Evolutionary conservation across 2,113 vertebrate species (phyloP).

Genomic region (Tragelaphus imberbis): DNA sequence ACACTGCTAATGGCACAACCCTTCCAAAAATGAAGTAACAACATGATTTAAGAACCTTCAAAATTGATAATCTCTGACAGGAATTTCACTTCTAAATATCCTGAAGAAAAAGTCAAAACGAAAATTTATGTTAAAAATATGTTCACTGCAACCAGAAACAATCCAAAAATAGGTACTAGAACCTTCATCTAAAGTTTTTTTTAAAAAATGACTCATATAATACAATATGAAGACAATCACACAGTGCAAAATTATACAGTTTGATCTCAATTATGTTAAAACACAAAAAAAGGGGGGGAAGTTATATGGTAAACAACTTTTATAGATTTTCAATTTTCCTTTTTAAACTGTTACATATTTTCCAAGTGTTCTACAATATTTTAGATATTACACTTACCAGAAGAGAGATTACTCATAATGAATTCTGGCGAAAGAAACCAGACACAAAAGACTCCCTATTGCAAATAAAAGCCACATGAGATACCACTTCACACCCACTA

Average conservation of each 20-base stretch:
- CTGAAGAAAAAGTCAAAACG: background rate
- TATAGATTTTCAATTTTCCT: background rate
- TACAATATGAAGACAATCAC: background rate
- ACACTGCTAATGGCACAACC: background rate
- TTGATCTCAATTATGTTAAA: background rate
- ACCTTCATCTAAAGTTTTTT: background rate
- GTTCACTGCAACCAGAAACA: background rate
- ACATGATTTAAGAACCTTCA: background rate
- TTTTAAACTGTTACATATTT: background rate
- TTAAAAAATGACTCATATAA: background rate
- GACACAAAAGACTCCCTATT: background rate
- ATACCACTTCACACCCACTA: background rate
- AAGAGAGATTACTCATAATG: background rate
- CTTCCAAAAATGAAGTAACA: background rate
- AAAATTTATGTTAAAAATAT: background rate
- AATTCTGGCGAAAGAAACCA: background rate
- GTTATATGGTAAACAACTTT: background rate
- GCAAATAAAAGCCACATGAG: background rate
- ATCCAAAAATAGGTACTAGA: background rate
- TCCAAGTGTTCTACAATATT: constrained; percentile 7
- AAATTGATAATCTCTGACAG: background rate
- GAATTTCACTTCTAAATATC: background rate
- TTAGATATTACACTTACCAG: background rate
- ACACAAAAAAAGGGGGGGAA: background rate
- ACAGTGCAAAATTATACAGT: background rate